Conservation (phyloP, 2,888 invertebrate species). For the Brenthis ino region DNA sequence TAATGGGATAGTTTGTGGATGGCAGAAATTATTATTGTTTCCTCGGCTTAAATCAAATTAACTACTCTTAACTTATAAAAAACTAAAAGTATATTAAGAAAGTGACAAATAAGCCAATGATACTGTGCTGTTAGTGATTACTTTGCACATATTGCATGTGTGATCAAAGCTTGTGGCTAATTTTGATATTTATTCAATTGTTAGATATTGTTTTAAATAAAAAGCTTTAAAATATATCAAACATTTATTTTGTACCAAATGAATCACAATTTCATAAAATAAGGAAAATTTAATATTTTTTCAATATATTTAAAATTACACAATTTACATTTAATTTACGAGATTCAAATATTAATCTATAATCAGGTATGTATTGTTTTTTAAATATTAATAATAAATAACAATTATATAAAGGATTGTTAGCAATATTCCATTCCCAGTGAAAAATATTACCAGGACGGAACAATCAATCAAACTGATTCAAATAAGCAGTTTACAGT, state of each 20-base stretch:
- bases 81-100: too few species aligned
- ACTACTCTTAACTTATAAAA: too few species aligned
- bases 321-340: constrained; percentile 24
- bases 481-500: constrained; percentile 4
- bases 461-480: constrained; percentile 14
- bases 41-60: too few species aligned
- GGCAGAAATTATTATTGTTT: too few species aligned
- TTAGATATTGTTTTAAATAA: constrained; percentile 34
- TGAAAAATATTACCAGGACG: constrained; percentile 18
- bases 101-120: too few species aligned
- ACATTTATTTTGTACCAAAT: constrained; percentile 72
- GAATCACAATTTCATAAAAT: constrained; percentile 32
- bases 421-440: constrained; percentile 18
- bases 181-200: neutral
- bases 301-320: constrained; percentile 33
- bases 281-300: constrained; percentile 16
- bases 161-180: neutral
- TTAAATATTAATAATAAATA: constrained; percentile 9
- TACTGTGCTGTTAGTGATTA: too few species aligned
- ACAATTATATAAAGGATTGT: constrained; percentile 16
- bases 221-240: constrained; percentile 48
- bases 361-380: constrained; percentile 14
- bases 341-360: constrained; percentile 30
- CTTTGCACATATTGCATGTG: too few species aligned
- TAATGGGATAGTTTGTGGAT: too few species aligned